Evolutionary conservation across 2,888 invertebrate genomes (phyloP).

Genomic region (Drosophila mimetica): DNA sequence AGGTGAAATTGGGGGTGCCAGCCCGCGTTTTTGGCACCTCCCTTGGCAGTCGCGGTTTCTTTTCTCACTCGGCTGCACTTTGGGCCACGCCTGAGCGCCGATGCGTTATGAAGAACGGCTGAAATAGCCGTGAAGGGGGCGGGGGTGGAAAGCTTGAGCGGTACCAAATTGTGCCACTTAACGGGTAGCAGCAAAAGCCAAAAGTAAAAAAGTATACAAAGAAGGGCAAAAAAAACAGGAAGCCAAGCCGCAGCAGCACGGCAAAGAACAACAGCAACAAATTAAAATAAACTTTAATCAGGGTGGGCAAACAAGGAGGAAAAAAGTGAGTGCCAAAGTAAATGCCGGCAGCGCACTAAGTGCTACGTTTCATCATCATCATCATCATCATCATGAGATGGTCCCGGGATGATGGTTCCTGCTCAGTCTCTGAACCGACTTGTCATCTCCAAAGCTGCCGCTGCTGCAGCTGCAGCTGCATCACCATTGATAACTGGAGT

Average conservation of each 20-base stretch:
- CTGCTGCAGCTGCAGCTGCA: slow-evolving; percentile 31
- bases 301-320: slow-evolving; percentile 56
- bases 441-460: slow-evolving; percentile 32
- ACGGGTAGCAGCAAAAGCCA: slow-evolving; percentile 42
- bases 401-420: slow-evolving; percentile 3
- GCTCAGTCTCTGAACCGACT: slow-evolving; percentile 11
- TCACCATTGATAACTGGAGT: slow-evolving; percentile 59
- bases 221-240: not conserved
- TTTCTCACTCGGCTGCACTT: slow-evolving; percentile 75
- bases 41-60: slow-evolving; percentile 55
- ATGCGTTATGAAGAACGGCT: slow-evolving; percentile 70
- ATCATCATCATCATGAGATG: not conserved
- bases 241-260: slow-evolving; percentile 30
- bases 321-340: slow-evolving; percentile 57
- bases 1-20: slow-evolving; percentile 19
- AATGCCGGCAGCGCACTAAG: slow-evolving; percentile 67
- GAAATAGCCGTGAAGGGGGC: slow-evolving; percentile 42
- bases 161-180: slow-evolving; percentile 76
- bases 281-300: slow-evolving; percentile 77
- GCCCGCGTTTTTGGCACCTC: slow-evolving; percentile 55
- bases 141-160: slow-evolving; percentile 7
- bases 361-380: slow-evolving; percentile 64
- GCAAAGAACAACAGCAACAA: slow-evolving; percentile 57
- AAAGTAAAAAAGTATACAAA: slow-evolving; percentile 4
- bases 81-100: slow-evolving; percentile 67